Conservation (phyloP, 2,888 invertebrate species). For the Marronus borbonicus region DNA sequence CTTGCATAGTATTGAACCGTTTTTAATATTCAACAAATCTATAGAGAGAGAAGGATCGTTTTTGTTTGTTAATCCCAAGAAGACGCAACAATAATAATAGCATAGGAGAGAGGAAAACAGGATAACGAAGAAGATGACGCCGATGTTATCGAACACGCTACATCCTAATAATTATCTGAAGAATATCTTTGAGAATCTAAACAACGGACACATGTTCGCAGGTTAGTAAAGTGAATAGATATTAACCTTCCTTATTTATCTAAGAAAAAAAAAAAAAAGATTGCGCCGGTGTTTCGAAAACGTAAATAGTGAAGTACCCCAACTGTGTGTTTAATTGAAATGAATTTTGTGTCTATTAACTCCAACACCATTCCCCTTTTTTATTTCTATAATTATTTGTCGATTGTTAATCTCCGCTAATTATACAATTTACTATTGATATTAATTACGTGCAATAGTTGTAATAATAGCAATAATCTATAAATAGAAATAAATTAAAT, state of each 20-base stretch:
- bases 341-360: too few relatives aligned
- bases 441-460: too few relatives aligned
- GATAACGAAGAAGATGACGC: conserved; percentile 50
- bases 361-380: neutral
- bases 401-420: too few relatives aligned
- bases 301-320: neutral
- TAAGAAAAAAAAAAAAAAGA: neutral
- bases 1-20: conserved; percentile 66
- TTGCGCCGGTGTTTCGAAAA: neutral
- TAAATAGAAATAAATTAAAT: too few relatives aligned
- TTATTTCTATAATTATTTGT: neutral
- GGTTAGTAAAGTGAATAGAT: conserved; percentile 47
- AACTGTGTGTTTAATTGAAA: neutral
- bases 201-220: conserved; percentile 49
- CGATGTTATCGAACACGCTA: conserved; percentile 53
- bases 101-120: too few relatives aligned
- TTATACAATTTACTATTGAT: too few relatives aligned
- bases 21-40: conserved; percentile 67
- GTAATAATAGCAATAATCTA: too few relatives aligned
- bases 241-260: neutral
- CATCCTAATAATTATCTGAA: conserved; percentile 50
- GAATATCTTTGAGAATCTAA: conserved; percentile 51
- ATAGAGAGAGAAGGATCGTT: neutral
- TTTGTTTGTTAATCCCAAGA: neutral
- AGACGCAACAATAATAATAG: neutral